Conservation (phyloP, 1,140 invertebrate species). For the Aphelinus atriplicis region DNA sequence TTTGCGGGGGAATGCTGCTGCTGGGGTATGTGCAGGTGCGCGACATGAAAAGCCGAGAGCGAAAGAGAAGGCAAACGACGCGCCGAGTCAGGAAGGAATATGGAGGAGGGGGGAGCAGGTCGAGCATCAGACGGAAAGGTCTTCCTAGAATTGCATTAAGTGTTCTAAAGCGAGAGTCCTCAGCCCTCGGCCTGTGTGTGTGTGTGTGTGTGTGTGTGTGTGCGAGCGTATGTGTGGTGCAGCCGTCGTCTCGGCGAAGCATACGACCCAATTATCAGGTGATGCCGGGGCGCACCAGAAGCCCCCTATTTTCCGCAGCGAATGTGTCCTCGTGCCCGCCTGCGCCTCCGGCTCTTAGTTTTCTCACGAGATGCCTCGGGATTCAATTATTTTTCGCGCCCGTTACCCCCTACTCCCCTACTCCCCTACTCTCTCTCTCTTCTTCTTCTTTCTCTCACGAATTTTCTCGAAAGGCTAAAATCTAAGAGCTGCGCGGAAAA, state of each 20-base stretch:
- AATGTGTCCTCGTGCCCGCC: conserved; percentile 23
- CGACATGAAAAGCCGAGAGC: conserved; percentile 37
- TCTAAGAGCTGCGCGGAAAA: too few relatives aligned
- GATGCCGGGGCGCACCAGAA: conserved; percentile 38
- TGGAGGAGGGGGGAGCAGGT: too few relatives aligned
- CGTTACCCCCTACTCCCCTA: not conserved
- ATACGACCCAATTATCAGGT: conserved; percentile 53
- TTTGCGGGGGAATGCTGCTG: too few relatives aligned
- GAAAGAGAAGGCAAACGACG: conserved; percentile 49
- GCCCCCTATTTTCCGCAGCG: conserved; percentile 44
- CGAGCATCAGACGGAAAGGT: conserved; percentile 54
- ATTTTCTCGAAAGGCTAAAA: too few relatives aligned
- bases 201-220: conserved; percentile 22
- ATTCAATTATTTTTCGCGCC: conserved; percentile 16
- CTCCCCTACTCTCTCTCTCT: too few relatives aligned
- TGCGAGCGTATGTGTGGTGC: not conserved
- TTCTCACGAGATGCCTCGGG: not conserved
- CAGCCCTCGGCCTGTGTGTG: not conserved
- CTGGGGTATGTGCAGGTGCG: conserved; percentile 1
- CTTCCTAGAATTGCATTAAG: conserved; percentile 56
- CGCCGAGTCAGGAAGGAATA: conserved; percentile 49
- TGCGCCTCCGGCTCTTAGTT: not conserved
- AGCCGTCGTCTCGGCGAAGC: conserved; percentile 16
- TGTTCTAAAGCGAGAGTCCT: conserved; percentile 50
- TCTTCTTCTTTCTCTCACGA: too few relatives aligned